These are phyloP conservation scores for Syngnathus typhle DNA, from an alignment of 2,113 vertebrate genomes.

Conservation along the genomic window DNA sequence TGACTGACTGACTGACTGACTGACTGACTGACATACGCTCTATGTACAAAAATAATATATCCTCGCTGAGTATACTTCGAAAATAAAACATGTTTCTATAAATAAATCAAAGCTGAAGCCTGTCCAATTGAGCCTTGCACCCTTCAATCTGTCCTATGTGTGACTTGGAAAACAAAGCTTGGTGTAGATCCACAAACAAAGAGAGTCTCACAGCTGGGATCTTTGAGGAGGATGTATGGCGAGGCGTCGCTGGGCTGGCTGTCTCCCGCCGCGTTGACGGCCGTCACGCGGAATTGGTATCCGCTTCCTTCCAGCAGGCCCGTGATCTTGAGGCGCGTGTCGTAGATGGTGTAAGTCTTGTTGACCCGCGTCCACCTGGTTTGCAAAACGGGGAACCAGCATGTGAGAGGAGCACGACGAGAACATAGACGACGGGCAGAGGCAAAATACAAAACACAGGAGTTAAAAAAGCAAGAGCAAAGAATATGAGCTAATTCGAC, in stretches of 20 bases:
- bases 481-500: no score
- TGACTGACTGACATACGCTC: no score
- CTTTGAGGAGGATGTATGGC: conserved; percentile 86
- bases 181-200: background rate
- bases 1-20: no score
- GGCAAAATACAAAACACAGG: background rate
- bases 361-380: conserved; percentile 95
- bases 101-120: background rate
- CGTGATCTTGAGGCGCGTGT: conserved; percentile 91
- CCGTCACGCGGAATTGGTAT: conserved; percentile 94
- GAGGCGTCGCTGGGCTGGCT: conserved; percentile 91
- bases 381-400: background rate
- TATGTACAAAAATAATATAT: no score
- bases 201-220: conserved; percentile 87
- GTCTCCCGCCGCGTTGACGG: conserved; percentile 89
- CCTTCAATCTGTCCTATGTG: background rate
- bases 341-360: conserved; percentile 88
- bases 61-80: no score
- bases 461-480: background rate
- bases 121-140: background rate
- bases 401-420: fast-evolving
- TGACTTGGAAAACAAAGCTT: background rate
- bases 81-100: background rate
- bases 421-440: background rate
- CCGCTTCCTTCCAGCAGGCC: conserved; percentile 87